Percentiles rank a stretch among this genome's conserved stretches.
Conservation (phyloP, 2,113 vertebrate species). For the Cyphomyrus plagiostoma region DNA sequence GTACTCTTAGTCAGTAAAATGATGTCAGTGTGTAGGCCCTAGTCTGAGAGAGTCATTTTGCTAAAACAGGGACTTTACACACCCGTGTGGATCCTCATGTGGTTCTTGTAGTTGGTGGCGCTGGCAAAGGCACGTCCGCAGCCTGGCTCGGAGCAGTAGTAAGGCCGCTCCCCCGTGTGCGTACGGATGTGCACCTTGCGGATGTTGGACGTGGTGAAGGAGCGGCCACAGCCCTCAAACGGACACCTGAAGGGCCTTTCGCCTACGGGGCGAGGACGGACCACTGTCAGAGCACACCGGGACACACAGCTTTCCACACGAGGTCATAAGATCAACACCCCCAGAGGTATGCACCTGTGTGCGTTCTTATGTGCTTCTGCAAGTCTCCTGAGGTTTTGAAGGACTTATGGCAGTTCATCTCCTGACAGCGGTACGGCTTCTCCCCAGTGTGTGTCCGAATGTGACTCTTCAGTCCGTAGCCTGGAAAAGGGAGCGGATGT, state of each 20-base stretch:
- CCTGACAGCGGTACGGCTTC: constrained; percentile 94
- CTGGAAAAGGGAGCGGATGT: constrained; percentile 44
- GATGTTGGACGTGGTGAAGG: constrained; percentile 98
- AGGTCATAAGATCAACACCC: background rate
- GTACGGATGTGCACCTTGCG: constrained; percentile 97
- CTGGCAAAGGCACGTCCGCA: constrained; percentile 95
- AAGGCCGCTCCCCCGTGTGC: constrained; percentile 93
- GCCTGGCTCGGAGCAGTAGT: constrained; percentile 95
- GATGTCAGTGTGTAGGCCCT: background rate
- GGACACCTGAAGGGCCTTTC: constrained; percentile 97
- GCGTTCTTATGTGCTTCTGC: constrained; percentile 95
- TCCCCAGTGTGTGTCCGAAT: constrained; percentile 95
- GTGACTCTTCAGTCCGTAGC: constrained; percentile 95
- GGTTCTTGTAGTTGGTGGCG: constrained; percentile 98
- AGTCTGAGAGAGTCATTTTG: background rate
- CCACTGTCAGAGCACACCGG: background rate
- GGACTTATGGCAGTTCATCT: constrained; percentile 90
- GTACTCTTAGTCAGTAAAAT: background rate
- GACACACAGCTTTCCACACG: background rate
- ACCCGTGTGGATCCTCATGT: constrained; percentile 98
- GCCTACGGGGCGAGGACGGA: constrained; percentile 55
- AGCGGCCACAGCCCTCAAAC: constrained; percentile 90
- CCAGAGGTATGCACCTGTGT: constrained; percentile 73
- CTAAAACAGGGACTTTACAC: constrained; percentile 18
- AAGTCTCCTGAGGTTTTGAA: constrained; percentile 99